Percentiles rank a stretch among this genome's conserved stretches.
Conservation (phyloP, 1,140 invertebrate genomes). For the Fopius arisanus region DNA sequence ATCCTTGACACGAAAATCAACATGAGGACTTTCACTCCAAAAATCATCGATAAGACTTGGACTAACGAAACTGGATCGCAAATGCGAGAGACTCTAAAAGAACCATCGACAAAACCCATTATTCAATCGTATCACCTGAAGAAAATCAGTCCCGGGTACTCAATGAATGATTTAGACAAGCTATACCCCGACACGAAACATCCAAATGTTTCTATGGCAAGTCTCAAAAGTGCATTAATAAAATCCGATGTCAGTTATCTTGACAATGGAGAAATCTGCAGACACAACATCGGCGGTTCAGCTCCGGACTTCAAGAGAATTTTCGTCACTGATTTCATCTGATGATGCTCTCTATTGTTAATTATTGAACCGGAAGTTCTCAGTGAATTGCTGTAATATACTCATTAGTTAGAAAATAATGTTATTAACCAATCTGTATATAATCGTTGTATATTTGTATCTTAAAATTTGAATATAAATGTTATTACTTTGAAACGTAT, state of each 20-base stretch:
- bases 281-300: slow-evolving; percentile 62
- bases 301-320: slow-evolving; percentile 68
- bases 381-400: background rate
- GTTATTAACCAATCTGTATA: slow-evolving; percentile 31
- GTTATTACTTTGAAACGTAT: slow-evolving; percentile 11
- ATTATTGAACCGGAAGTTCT: background rate
- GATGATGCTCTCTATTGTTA: slow-evolving; percentile 24
- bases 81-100: background rate
- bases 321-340: slow-evolving; percentile 67
- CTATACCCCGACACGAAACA: slow-evolving; percentile 38
- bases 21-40: slow-evolving; percentile 58
- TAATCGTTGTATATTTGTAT: slow-evolving; percentile 40
- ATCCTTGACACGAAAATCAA: slow-evolving; percentile 47
- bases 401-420: background rate
- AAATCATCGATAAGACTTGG: slow-evolving; percentile 50
- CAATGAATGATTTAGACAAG: slow-evolving; percentile 65
- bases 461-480: slow-evolving; percentile 33
- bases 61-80: background rate
- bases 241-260: slow-evolving; percentile 51
- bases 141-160: slow-evolving; percentile 57
- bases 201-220: slow-evolving; percentile 50
- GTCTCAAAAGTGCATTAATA: slow-evolving; percentile 50
- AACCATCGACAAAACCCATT: slow-evolving; percentile 43
- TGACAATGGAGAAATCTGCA: slow-evolving; percentile 53
- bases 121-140: slow-evolving; percentile 55